Base-by-base conservation (phyloP, 2,797 vertebrate genomes). In the Anisognathus igniventris region DNA sequence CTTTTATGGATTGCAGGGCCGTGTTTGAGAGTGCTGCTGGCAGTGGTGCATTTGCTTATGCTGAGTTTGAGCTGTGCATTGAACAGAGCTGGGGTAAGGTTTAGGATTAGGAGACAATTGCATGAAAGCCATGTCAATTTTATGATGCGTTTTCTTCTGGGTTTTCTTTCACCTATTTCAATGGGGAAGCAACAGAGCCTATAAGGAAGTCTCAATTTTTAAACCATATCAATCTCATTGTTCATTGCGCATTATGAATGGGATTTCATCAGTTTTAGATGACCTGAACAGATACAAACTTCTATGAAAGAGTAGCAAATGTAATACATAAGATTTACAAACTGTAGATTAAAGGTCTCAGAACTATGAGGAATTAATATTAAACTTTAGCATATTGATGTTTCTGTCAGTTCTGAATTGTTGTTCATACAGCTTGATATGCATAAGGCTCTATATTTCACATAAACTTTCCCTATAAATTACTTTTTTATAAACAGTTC, bases 401-500 rank as follows among this genome's bases (percentile, higher is more conserved):
- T 65, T 83, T 79, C 21, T 65, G 4, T 54, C 35, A 72, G 12
- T 64, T 66, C 31, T 24, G 50, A 56, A 31, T 28, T 62, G 16
- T 45, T 60, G 12, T 53, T 88, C 44, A 3, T 57, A 61, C 16
- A 39, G 37, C 6, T 30, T 57, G 27, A 71, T 76, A 82, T 30
- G 67, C 9, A 14, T 33, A 17, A 82, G 79, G 42, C 61, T 81
- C 44, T 71, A 7, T 24, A 23, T 5, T 58, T 58, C 25, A 17
- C 73, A 73, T 53, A 76, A 91, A 79, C 57, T 92, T 94, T 72
- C 77, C 47, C 48, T 95, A 73, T 42, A 77, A 44, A 89, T 90
- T 73, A 86, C 25, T 67, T 79, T 80, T 90, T 93, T 64, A 79
- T 65, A 71, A 93, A 57, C n/a, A 71, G 22, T 70, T 93, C 88